Evolutionary conservation across 2,888 invertebrate species (phyloP), one percentile per base, ranked within the genome.

Genomic region (Seira musarum): DNA sequence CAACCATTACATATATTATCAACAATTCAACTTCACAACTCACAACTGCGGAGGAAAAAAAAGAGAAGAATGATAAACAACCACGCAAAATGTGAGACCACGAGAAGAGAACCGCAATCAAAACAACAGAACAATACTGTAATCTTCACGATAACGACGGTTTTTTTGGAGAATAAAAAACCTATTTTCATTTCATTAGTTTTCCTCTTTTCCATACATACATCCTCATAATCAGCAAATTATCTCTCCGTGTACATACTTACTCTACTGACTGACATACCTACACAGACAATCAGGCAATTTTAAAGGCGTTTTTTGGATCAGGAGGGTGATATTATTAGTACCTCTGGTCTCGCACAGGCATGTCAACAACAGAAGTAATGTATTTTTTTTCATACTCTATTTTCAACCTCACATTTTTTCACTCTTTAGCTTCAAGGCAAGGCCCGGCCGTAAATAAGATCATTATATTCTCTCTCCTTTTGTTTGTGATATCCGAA

Each of bases 371-470:
- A 70, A 61, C 40, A 30, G 46, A 46, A 17, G 60, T 19, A 70
- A 72, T 46, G 35, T 60, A 15, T 30, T 13, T 46, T 10, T 61
- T 21, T 19, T 73, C 49, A 60, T 66, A 19, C 19, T 57, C 19
- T n/a, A 19, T 57, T n/a, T 57, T 57, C 17, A n/a, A n/a, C n/a
- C n/a, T n/a, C n/a, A n/a, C n/a, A n/a, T n/a, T n/a, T n/a, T n/a
- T n/a, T n/a, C n/a, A n/a, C n/a, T 13, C 3, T 57, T 3, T 57
- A 57, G 78, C 78, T 79, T 46, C 49, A 66, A 67, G 66, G 78
- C 40, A 79, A 78, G 72, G 78, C 25, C 68, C 25, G 67, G 78
- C 72, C 64, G 64, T 66, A 77, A 77, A 77, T 78, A 71, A 72
- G 30, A 78, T 67, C 66, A 30, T 68, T 63, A 75, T 57, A 40